These are phyloP conservation scores for Cloeon dipterum DNA, from an alignment of 2,888 invertebrate genomes.

Conservation along the genomic window DNA sequence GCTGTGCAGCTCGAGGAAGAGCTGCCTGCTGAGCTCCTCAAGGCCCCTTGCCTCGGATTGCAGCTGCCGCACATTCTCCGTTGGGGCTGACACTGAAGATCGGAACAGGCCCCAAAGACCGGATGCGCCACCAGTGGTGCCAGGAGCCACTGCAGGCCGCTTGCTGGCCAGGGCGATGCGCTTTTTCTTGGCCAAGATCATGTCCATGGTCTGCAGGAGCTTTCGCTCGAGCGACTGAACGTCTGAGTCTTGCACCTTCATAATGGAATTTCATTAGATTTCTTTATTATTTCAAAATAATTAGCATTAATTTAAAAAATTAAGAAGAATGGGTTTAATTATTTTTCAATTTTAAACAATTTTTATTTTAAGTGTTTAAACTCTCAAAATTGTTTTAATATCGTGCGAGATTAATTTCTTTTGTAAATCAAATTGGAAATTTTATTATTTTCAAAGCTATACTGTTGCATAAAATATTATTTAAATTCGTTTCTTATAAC, in stretches of 20 bases:
- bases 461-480: neutral
- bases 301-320: too few species aligned
- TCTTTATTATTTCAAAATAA: too few species aligned
- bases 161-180: slow-evolving; percentile 47
- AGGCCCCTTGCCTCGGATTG: slow-evolving; percentile 65
- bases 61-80: slow-evolving; percentile 48
- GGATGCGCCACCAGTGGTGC: slow-evolving; percentile 16
- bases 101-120: slow-evolving; percentile 46
- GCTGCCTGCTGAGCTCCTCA: slow-evolving; percentile 78
- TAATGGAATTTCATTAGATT: too few species aligned
- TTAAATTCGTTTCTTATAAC: neutral
- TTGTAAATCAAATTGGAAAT: too few species aligned
- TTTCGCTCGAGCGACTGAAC: slow-evolving; percentile 74
- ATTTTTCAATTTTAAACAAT: too few species aligned
- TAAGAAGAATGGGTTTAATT: too few species aligned
- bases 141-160: neutral
- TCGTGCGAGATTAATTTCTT: too few species aligned
- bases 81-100: slow-evolving; percentile 20
- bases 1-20: slow-evolving; percentile 92
- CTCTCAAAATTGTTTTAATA: too few species aligned
- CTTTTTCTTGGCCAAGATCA: slow-evolving; percentile 91
- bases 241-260: too few species aligned
- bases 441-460: too few species aligned
- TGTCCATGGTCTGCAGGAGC: slow-evolving; percentile 84
- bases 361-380: too few species aligned